Conservation (phyloP, 1,140 invertebrate species). For the Drosophila burlai region DNA sequence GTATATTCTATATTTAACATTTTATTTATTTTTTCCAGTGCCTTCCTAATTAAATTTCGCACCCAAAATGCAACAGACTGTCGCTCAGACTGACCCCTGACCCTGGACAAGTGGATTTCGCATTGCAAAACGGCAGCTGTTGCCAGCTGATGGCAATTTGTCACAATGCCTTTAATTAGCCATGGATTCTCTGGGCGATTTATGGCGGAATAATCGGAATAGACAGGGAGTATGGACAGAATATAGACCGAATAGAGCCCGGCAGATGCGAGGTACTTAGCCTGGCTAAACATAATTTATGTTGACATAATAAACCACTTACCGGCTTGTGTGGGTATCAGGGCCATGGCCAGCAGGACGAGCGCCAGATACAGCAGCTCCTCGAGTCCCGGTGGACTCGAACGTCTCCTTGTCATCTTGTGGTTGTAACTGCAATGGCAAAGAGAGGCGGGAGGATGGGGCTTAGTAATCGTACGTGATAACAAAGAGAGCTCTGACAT, state of each 20-base stretch:
- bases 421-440: conserved; percentile 70
- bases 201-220: conserved; percentile 48
- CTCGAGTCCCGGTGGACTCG: conserved; percentile 85
- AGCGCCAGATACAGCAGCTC: conserved; percentile 68
- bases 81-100: conserved; percentile 59
- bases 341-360: conserved; percentile 65
- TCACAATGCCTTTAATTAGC: conserved; percentile 70
- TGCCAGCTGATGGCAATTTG: conserved; percentile 79
- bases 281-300: conserved; percentile 74
- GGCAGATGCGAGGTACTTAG: conserved; percentile 25
- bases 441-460: conserved; percentile 1
- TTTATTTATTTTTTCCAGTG: neutral
- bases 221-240: conserved; percentile 38
- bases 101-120: conserved; percentile 59
- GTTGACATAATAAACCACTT: conserved; percentile 84
- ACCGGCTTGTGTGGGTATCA: conserved; percentile 82
- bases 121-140: conserved; percentile 41
- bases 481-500: conserved; percentile 13
- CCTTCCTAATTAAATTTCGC: conserved; percentile 55
- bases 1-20: neutral
- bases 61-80: conserved; percentile 55
- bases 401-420: conserved; percentile 85
- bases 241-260: conserved; percentile 6
- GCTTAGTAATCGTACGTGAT: conserved; percentile 43
- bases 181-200: conserved; percentile 27